phyloP scores from a whole-genome alignment of 2,888 invertebrate genomes.

The Campaea margaritaria region DNA sequence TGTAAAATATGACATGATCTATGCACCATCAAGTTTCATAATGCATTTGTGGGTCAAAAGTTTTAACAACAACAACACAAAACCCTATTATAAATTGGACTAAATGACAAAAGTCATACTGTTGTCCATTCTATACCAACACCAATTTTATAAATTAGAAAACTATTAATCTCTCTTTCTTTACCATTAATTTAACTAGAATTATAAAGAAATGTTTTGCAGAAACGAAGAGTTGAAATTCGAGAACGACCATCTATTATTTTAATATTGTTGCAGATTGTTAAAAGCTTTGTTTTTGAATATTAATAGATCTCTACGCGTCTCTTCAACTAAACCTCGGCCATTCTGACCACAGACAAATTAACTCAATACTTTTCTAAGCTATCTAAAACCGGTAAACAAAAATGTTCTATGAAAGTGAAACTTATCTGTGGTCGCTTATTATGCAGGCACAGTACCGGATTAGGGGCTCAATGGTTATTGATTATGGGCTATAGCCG shows the following conservation, averaged over 20 bases:
- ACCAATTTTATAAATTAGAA: too few relatives aligned
- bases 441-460: constrained; percentile 23
- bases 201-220: too few relatives aligned
- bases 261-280: constrained; percentile 20
- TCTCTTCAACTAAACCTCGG: constrained; percentile 1
- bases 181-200: too few relatives aligned
- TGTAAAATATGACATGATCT: too few relatives aligned
- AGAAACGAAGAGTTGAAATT: constrained; percentile 1
- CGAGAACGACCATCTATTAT: constrained; percentile 12
- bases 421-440: constrained; percentile 27
- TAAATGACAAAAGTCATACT: too few relatives aligned
- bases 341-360: constrained; percentile 21
- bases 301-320: constrained; percentile 18
- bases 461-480: constrained; percentile 20
- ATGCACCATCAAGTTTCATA: too few relatives aligned
- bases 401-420: constrained; percentile 32
- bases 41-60: too few relatives aligned
- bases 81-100: too few relatives aligned
- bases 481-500: constrained; percentile 29
- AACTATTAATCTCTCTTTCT: too few relatives aligned
- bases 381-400: constrained; percentile 22
- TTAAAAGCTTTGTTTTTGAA: constrained; percentile 19
- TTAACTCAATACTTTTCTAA: constrained; percentile 18
- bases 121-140: too few relatives aligned
- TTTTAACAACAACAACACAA: too few relatives aligned